Evolutionary conservation across 37 sponge, comb jelly and placozoan genomes (phyloP), one percentile per base, ranked within the genome.

Genomic region (Halichondria panicea): DNA sequence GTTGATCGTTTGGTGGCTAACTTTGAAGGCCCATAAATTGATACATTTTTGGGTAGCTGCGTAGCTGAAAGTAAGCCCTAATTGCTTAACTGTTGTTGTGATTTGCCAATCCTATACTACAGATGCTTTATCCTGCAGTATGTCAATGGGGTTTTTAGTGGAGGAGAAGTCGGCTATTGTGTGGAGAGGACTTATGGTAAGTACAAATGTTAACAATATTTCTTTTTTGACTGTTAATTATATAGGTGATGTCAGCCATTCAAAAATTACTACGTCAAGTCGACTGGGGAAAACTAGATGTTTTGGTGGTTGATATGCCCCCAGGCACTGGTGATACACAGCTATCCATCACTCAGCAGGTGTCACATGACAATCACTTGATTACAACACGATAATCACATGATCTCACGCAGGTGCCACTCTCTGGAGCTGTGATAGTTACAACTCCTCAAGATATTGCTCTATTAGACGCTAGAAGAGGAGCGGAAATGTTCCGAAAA

Each of bases 301-400:
- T 98, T 0, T 62, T 98, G 43, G 89, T 98, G 56, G 80, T 98
- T 12, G 99, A 98, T 72, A 88, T 95, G 94, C 99, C 99, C 4
- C 99, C 99, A 25, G 99, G 99, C 27, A 98, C 99, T 12, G 99
- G 99, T 31, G 99, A 98, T 63, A 93, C 99, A 0, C 99, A 98
- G 67, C 91, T 98, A 30, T 81, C 96, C 43, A 81, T 98, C 4
- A 68, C 91, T 11, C 96, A 98, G 74, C 86, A 90, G 60, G n/a
- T n/a, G n/a, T n/a, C n/a, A n/a, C n/a, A 48, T 89, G 1, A 13
- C 64, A 21, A 4, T 4, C 64, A 63, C 32, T 31, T 63, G 33
- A 63, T 3, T 13, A 28, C 2, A 31, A 63, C 33, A 30, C 42
- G 68, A 36, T 44, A 24, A 11, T 40, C 68, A 39, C n/a, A n/a